Conservation (phyloP, 2,113 vertebrate genomes). For the Otolemur garnettii region DNA sequence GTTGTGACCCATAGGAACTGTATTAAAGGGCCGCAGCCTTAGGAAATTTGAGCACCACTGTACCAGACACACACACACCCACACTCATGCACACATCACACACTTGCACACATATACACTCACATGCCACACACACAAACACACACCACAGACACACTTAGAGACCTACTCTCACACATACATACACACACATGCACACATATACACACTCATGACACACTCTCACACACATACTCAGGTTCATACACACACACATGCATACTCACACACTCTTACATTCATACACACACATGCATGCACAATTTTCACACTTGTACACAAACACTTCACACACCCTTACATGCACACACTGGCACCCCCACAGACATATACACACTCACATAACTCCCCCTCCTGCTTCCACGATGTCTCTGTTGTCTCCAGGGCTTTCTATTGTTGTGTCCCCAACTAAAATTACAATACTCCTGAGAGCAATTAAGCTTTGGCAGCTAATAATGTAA, state of each 20-base stretch:
- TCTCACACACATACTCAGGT: background rate
- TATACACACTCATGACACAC: too few relatives aligned
- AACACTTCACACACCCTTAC: too few relatives aligned
- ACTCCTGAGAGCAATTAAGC: constrained; percentile 32
- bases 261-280: background rate
- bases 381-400: background rate
- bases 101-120: background rate
- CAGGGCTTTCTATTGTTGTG: background rate
- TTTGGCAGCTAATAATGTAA: constrained; percentile 45
- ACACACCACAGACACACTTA: too few relatives aligned
- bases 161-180: background rate
- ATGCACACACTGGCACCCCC: background rate
- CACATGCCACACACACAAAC: background rate
- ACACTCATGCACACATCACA: background rate
- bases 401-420: background rate
- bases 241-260: background rate
- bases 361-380: background rate
- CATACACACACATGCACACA: background rate
- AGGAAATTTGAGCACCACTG: too few relatives aligned
- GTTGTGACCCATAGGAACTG: too few relatives aligned
- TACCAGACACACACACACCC: too few relatives aligned
- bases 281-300: background rate
- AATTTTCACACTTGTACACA: too few relatives aligned
- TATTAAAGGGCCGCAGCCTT: too few relatives aligned
- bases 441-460: constrained; percentile 35